A percentile compares a stretch with the other conserved stretches of the same genome.
phyloP scores from a whole-genome alignment of 1,140 invertebrate species.

The Drosophila malerkotliana region DNA sequence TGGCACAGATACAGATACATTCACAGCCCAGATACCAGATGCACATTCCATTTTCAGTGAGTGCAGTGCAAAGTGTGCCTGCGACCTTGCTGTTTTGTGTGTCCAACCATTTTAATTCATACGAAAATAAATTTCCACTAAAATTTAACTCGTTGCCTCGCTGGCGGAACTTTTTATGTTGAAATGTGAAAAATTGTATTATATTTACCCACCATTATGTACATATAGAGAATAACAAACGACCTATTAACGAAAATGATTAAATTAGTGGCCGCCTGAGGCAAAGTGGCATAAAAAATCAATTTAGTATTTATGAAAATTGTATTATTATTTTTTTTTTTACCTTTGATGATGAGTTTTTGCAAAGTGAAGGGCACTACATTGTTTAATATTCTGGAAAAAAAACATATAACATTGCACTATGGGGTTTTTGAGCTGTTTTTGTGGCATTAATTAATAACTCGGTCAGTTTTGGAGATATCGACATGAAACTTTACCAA shows the following conservation, averaged over 20 bases:
- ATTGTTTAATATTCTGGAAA: too few relatives aligned
- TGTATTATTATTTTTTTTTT: background rate
- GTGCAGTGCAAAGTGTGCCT: conserved; percentile 15
- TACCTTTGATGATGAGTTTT: too few relatives aligned
- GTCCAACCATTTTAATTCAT: background rate
- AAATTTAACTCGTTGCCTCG: conserved; percentile 12
- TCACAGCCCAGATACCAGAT: conserved; percentile 7
- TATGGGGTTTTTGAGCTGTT: too few relatives aligned
- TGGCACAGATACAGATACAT: conserved; percentile 2
- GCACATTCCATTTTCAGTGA: conserved; percentile 22
- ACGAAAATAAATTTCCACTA: conserved; percentile 20
- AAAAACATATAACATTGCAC: too few relatives aligned
- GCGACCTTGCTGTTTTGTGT: conserved; percentile 30
- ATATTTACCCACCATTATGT: conserved; percentile 5
- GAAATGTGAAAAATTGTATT: conserved; percentile 4
- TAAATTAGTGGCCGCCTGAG: conserved; percentile 27
- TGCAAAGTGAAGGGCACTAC: background rate
- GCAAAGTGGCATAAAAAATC: background rate
- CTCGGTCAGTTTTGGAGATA: too few relatives aligned
- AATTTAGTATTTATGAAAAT: conserved; percentile 2
- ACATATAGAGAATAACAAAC: conserved; percentile 23
- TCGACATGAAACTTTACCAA: too few relatives aligned
- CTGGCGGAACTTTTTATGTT: background rate
- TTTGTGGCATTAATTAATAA: too few relatives aligned
- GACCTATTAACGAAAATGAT: conserved; percentile 35